These are phyloP conservation scores for Gorsachius goisagi DNA, from an alignment of 2,113 vertebrate genomes.

Conservation along the genomic window DNA sequence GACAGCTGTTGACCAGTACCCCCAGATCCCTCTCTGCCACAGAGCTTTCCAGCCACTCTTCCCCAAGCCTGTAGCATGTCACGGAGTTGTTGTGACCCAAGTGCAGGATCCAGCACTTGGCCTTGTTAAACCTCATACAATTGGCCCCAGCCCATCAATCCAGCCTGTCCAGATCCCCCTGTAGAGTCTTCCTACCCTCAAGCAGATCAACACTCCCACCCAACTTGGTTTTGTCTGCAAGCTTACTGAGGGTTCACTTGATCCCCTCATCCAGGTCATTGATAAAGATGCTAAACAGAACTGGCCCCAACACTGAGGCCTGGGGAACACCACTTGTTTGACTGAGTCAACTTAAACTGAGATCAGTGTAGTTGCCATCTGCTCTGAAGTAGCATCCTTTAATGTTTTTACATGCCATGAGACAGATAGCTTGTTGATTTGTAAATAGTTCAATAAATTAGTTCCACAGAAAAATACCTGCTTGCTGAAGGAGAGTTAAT, in stretches of 20 bases:
- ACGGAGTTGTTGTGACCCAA: background rate
- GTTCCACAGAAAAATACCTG: background rate
- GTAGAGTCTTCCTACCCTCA: background rate
- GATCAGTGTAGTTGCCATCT: background rate
- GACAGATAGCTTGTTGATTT: background rate
- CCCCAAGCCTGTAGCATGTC: background rate
- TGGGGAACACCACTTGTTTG: background rate
- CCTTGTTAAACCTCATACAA: too few relatives aligned
- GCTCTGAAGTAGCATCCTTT: background rate
- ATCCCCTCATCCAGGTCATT: rapidly evolving
- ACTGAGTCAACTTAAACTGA: background rate
- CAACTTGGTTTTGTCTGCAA: background rate
- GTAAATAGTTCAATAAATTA: background rate
- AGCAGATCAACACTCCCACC: too few relatives aligned
- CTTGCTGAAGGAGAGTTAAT: background rate
- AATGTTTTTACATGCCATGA: background rate
- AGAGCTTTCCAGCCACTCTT: background rate
- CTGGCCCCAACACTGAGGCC: rapidly evolving
- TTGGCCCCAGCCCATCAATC: rapidly evolving
- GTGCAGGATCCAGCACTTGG: background rate
- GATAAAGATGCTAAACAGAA: background rate
- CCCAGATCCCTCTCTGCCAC: background rate
- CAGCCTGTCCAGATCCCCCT: too few relatives aligned
- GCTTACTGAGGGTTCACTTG: too few relatives aligned
- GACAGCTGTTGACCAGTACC: background rate